These are phyloP conservation scores for Dicerorhinus sumatrensis DNA, from an alignment of 2,113 vertebrate genomes.

Conservation along the genomic window DNA sequence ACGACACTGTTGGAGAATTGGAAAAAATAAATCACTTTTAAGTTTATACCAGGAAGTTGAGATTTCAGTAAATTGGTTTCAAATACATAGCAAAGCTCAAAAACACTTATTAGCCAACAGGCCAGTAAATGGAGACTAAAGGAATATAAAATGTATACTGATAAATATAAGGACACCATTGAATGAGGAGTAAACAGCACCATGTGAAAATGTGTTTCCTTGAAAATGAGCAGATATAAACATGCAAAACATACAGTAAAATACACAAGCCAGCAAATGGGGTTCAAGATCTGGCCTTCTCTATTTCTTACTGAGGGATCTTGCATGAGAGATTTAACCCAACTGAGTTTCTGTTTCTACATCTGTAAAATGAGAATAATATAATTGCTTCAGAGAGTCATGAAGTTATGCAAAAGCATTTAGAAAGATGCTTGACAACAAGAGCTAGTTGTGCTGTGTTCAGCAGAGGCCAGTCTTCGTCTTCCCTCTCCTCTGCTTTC, in stretches of 20 bases:
- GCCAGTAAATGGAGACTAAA: not conserved
- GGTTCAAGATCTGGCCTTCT: not conserved
- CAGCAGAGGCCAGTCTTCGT: not conserved
- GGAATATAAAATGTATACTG: not conserved
- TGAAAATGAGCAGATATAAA: not conserved
- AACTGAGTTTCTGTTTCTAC: not conserved
- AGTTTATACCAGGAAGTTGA: not conserved
- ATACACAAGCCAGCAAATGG: not conserved
- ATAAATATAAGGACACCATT: not conserved
- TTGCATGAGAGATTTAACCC: not conserved
- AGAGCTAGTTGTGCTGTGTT: not conserved
- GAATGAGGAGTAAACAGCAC: not conserved
- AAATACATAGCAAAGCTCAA: not conserved
- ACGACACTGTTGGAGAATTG: not conserved
- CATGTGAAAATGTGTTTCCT: constrained; percentile 17
- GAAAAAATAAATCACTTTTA: not conserved
- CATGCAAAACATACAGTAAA: not conserved
- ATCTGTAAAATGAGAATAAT: constrained; percentile 12
- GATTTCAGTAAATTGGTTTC: not conserved
- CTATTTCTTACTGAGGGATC: not conserved
- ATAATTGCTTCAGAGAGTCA: not conserved
- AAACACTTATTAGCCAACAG: not conserved
- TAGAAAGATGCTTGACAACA: not conserved
- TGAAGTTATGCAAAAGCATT: not conserved
- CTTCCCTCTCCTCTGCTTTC: not conserved